phyloP scores from a whole-genome alignment of 2,797 vertebrate genomes.

The Clarias laeviceps region DNA sequence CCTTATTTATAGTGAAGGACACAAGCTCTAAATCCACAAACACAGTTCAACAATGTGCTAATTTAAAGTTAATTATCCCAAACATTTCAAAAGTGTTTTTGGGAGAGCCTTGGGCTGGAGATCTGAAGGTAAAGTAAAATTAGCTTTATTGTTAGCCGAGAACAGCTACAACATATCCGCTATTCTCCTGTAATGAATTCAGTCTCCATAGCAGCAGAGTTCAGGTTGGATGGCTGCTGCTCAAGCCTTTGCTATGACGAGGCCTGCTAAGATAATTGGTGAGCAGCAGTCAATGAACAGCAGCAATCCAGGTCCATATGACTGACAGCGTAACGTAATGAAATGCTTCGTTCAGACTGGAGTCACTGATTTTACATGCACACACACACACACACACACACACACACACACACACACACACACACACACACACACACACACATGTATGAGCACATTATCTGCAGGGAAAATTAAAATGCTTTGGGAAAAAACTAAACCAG shows the following conservation, averaged over 20 bases:
- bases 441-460: not conserved
- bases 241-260: not conserved
- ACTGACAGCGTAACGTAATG: conserved; percentile 25
- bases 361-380: conserved; percentile 27
- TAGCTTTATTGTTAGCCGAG: not conserved
- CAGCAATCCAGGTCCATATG: conserved; percentile 32
- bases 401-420: too few relatives aligned
- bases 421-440: too few relatives aligned
- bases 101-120: not conserved
- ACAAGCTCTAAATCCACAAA: not conserved
- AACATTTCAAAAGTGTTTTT: conserved; percentile 5
- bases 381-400: not conserved
- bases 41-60: not conserved
- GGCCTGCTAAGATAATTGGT: conserved; percentile 41
- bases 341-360: conserved; percentile 18
- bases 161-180: conserved; percentile 10
- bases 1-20: conserved; percentile 5
- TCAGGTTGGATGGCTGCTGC: conserved; percentile 28
- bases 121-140: not conserved
- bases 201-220: conserved; percentile 22
- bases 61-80: conserved; percentile 3
- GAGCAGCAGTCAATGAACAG: conserved; percentile 45
- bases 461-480: not conserved
- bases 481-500: not conserved
- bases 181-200: conserved; percentile 42